Evolutionary conservation across 2,888 invertebrate species (phyloP), one percentile per base, ranked within the genome.

Genomic region (Leptinotarsa tumamoca): DNA sequence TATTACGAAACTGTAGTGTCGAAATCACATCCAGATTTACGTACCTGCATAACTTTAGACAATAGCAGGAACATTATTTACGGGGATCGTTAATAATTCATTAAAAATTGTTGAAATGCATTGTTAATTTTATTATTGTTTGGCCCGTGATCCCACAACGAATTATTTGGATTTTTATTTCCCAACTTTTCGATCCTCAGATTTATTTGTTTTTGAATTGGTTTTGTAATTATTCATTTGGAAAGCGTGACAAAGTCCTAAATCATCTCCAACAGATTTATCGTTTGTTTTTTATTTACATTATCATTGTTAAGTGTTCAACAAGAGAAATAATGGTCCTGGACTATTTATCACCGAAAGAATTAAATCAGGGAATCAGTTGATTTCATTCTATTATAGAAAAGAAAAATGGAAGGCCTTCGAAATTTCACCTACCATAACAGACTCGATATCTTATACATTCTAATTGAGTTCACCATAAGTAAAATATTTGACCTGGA

Each of bases 111-210:
- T 75, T 72, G 27, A 33, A 33, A 14, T 63, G 27, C 66, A 72
- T 75, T 68, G 75, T 72, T 69, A 21, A 63, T 72, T 75, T 75
- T 69, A 75, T 75, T 49, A 56, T 68, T 72, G 69, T 66, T 67
- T 67, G 27, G 69, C 56, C 56, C 68, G 21, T 49, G 56, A 72
- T 72, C 72, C 69, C 66, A 72, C 71, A 58, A 61, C 69, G 14
- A 21, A 75, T 75, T 72, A 72, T 69, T 69, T 13, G 66, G 56
- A 72, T 75, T 69, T 72, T 72, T 72, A 71, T 69, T 70, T 58
- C 70, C 18, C 61, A 70, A 70, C n/a, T 33, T 17, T 58, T 21
- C 23, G n/a, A 52, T 27, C 68, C 27, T 56, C 13, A 49, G 51
- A 58, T 70, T 49, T 49, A 58, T 70, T 58, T 49, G 13, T 33